Base-by-base conservation (phyloP, 2,888 invertebrate genomes). In the Eupeodes luniger region DNA sequence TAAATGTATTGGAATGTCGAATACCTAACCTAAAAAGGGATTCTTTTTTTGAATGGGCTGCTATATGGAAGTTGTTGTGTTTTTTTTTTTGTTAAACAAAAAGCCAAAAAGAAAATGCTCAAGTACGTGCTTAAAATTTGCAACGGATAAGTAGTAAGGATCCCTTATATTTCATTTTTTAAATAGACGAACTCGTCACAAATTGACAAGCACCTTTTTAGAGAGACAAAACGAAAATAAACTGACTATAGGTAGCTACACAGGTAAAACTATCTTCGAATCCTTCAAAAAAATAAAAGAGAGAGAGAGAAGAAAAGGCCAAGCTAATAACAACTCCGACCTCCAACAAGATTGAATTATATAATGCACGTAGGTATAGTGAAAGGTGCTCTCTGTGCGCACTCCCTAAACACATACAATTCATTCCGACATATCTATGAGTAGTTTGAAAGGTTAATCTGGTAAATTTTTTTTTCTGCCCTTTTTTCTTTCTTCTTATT, bases 361-460 rank as follows among this genome's bases (percentile, higher is more conserved):
- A 78, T 78, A 49, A 66, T 69, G 81, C 88, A 81, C 78, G 81
- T 75, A 27, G 27, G 12, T 61, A 12, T 40, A 72, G 55, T 27
- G 51, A 81, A 78, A 75, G 77, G 77, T 78, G 77, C 62, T 66
- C 81, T 59, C 47, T 40, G 53, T 19, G 72, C 62, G 67, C 76
- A 80, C 83, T 84, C 51, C 72, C 66, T 62, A 66, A 66, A 59
- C 44, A 66, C 11, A 69, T 69, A 62, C 64, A 74, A 51, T 67
- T 40, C 82, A 55, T 66, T 49, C 83, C 61, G 59, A 78, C 70
- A 55, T 81, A 69, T 75, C 81, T 81, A 57, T 81, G 85, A 78
- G 72, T 81, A 85, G 88, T 85, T 88, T 88, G 81, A 88, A 85
- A 88, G 88, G 88, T 88, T 88, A 88, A 88, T 88, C 88, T 88